A percentile compares a stretch with the other conserved stretches of the same genome.
These are phyloP conservation scores for Gymnocypris eckloni DNA, from an alignment of 2,797 vertebrate species.

Conservation along the genomic window DNA sequence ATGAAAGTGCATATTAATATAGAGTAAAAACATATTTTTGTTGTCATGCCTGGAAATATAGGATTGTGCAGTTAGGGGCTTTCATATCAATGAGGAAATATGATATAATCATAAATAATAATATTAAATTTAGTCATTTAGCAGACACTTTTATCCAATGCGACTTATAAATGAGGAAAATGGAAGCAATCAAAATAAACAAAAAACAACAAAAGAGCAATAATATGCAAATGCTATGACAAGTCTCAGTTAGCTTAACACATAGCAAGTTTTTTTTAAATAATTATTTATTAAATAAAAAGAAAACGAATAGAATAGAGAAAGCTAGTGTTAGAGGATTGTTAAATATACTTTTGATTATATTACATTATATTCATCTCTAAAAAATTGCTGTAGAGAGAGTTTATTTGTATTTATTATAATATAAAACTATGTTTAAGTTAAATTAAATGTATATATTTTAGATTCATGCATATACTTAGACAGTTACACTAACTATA, in stretches of 20 bases:
- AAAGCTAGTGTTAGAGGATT: too few species aligned
- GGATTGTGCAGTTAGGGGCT: background rate
- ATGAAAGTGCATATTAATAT: background rate
- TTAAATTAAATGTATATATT: background rate
- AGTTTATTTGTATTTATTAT: background rate
- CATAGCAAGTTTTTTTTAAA: too few species aligned
- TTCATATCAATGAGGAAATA: background rate
- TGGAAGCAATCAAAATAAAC: too few species aligned
- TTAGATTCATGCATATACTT: background rate
- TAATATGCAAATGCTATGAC: too few species aligned
- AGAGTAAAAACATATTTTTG: background rate
- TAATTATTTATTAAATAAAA: too few species aligned
- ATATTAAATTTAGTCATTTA: background rate
- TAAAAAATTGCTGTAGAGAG: background rate
- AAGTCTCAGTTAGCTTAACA: background rate
- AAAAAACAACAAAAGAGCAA: too few species aligned
- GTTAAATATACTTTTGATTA: too few species aligned
- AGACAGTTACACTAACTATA: too few species aligned
- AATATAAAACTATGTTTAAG: background rate
- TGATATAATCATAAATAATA: background rate
- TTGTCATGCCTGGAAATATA: background rate
- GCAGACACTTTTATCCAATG: background rate
- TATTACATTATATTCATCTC: background rate
- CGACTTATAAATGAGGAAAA: too few species aligned
- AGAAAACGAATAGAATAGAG: too few species aligned